Base-by-base conservation (phyloP, 2,113 vertebrate species). In the Petrocephalus microphthalmus region DNA sequence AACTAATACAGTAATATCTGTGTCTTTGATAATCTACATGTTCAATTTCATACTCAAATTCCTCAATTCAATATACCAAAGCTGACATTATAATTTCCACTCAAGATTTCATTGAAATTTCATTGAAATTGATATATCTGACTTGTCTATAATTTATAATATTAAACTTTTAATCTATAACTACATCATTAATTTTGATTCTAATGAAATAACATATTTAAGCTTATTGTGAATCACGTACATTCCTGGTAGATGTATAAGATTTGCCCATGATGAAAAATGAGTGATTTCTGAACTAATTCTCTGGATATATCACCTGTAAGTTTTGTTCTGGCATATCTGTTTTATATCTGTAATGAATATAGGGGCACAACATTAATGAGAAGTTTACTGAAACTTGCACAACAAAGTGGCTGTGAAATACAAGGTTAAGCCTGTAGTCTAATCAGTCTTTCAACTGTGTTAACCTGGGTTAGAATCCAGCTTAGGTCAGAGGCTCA, bases 381-480 rank as follows among this genome's bases (percentile, higher is more conserved):
- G 20, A 13, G 20, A 19, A 25, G 20, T 51, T 51, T 53, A 29
- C 25, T 29, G n/a, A 54, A 7, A 54, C 51, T 56, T 19, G 13
- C 52, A 54, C 33, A 7, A 5, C 1, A 7, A 5, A 53, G 22
- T 10, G 7, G 7, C 52, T 47, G 37, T 33, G 52, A 10, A 57
- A 37, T 25, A 37, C 19, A 47, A 84, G 67, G 83, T 82, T 88
- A 90, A 90, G 84, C 84, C 84, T 81, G 33, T 52, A 19, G 54
- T 82, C 87, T 86, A 52, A 20, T 90, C 51, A 88, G 87, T 86
- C 60, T 52, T 83, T 89, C 54, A 89, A 64, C 86, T 88, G 25
- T 20, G 29, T 54, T 90, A 88, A 90, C 89, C 64, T 88, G 60
- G 42, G 86, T 19, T 78, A 54, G 52, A 88, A 90, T 90, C 89